Evolutionary conservation across 2,797 vertebrate species (phyloP).

Genomic region (Phyllotis vaccarum): DNA sequence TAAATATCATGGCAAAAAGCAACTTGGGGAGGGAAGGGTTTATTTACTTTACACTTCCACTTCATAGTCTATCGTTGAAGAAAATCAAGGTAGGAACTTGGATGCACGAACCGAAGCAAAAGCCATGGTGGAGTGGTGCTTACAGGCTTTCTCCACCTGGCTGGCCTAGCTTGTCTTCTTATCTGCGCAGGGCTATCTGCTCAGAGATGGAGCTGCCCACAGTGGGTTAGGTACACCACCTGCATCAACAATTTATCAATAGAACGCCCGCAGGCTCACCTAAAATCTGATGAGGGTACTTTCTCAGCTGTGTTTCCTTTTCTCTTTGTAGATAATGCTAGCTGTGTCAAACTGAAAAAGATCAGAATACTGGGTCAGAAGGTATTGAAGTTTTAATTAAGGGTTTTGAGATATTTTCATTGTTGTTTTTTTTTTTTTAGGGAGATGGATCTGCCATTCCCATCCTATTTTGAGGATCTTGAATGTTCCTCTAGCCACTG

Average conservation of each 20-base stretch:
- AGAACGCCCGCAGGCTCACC: not conserved
- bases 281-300: not conserved
- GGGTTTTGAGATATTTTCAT: conserved; percentile 12
- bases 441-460: not conserved
- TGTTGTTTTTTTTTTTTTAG: conserved; percentile 59
- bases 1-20: not conserved
- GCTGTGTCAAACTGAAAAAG: not conserved
- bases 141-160: not conserved
- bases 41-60: not conserved
- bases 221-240: not conserved
- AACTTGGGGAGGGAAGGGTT: not conserved
- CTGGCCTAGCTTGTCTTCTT: not conserved
- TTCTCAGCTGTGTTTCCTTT: not conserved
- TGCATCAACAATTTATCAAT: not conserved
- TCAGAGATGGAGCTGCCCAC: not conserved
- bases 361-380: not conserved
- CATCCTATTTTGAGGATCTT: not conserved
- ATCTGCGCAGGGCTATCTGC: not conserved
- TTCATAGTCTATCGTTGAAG: not conserved
- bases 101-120: not conserved
- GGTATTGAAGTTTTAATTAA: not conserved
- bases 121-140: not conserved
- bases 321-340: not conserved
- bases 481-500: not conserved
- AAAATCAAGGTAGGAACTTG: not conserved